Evolutionary conservation across 2,888 invertebrate species (phyloP).

Genomic region (Tetragnatha montana): DNA sequence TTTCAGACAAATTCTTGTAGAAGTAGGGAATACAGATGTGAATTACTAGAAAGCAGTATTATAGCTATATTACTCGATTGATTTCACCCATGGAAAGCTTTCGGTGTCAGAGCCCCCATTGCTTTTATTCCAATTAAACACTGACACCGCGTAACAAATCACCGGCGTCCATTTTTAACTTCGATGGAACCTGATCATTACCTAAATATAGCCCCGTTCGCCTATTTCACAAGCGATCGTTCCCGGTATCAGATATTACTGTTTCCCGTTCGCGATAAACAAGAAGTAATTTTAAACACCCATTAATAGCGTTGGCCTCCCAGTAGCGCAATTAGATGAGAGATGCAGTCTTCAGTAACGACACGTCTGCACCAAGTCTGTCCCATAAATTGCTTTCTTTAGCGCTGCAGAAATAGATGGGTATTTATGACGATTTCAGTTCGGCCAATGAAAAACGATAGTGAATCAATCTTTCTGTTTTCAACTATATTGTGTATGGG

Average conservation of each 20-base stretch:
- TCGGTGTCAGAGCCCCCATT: not conserved
- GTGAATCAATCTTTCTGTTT: not conserved
- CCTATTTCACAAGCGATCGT: not conserved
- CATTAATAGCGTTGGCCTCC: not conserved
- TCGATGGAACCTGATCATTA: conserved; percentile 19
- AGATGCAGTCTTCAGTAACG: not conserved
- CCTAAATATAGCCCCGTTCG: conserved; percentile 27
- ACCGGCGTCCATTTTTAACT: conserved; percentile 11
- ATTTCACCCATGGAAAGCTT: no score
- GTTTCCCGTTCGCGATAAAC: conserved; percentile 16
- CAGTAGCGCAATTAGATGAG: not conserved
- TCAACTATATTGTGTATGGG: not conserved
- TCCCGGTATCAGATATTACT: conserved; percentile 18
- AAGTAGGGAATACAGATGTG: not conserved
- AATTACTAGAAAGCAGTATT: not conserved
- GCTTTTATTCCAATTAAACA: conserved; percentile 8
- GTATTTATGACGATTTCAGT: not conserved
- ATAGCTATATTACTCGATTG: not conserved
- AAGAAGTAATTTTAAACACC: not conserved
- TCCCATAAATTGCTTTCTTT: not conserved
- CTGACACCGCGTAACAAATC: not conserved
- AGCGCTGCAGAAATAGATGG: not conserved
- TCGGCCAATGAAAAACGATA: not conserved
- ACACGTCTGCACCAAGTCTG: not conserved
- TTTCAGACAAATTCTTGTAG: no score